Conservation (phyloP, 2,113 vertebrate species). For the Pelecanus crispus region DNA sequence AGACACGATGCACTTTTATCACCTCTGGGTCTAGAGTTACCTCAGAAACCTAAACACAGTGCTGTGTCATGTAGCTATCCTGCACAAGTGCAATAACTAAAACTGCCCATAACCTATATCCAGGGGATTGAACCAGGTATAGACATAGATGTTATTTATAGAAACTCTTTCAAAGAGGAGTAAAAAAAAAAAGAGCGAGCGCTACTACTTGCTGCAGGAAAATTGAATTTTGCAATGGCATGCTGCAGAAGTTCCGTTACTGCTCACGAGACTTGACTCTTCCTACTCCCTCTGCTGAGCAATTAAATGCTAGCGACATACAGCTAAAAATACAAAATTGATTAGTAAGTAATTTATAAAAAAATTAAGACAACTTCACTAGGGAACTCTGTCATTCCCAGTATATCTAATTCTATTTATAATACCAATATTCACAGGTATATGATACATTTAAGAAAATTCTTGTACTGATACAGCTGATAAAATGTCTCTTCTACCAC, state of each 20-base stretch:
- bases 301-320: slow-evolving; percentile 6
- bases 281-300: not conserved
- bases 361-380: slow-evolving; percentile 21
- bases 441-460: not conserved
- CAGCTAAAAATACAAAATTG: slow-evolving; percentile 53
- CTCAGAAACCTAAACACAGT: not conserved
- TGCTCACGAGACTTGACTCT: not conserved
- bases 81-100: not conserved
- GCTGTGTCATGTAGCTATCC: not conserved
- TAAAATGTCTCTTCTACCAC: not conserved
- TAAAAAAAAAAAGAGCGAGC: not conserved
- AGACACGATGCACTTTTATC: not conserved
- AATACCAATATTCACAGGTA: not conserved
- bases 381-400: not conserved
- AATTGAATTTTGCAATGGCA: not conserved
- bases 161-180: not conserved
- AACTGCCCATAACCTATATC: not conserved
- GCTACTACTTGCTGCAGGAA: not conserved
- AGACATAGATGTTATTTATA: slow-evolving; percentile 12
- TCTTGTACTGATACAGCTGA: not conserved
- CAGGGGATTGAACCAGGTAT: not conserved
- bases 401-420: not conserved
- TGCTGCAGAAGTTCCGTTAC: not conserved
- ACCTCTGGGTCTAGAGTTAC: not conserved
- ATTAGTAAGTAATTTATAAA: slow-evolving; percentile 38